Evolutionary conservation across 2,113 vertebrate genomes (phyloP).

Genomic region (Bubo blakistoni): DNA sequence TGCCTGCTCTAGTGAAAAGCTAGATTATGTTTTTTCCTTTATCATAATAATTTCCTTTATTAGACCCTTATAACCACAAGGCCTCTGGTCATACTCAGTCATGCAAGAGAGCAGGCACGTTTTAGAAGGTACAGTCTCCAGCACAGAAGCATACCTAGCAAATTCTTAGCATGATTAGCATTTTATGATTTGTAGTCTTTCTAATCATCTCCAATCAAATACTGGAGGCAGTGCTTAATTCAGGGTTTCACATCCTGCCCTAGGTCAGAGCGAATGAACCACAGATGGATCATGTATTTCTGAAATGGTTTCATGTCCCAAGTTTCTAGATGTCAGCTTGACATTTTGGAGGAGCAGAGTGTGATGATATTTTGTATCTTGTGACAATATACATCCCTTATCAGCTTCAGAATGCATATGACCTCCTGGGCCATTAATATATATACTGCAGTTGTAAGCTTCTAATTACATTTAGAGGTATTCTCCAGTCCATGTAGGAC

Average conservation of each 20-base stretch:
- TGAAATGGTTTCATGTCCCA: background rate
- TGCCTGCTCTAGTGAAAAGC: background rate
- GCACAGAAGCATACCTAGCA: background rate
- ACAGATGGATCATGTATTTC: background rate
- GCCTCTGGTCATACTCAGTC: background rate
- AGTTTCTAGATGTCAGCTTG: background rate
- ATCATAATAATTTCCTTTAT: background rate
- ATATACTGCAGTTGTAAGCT: conserved; percentile 5
- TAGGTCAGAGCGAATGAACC: background rate
- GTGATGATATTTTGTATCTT: background rate
- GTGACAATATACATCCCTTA: background rate
- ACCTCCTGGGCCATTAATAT: background rate
- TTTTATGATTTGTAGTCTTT: background rate
- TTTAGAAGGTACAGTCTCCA: background rate
- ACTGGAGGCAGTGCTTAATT: background rate
- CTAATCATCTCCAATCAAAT: background rate
- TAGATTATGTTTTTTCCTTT: background rate
- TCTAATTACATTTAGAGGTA: background rate
- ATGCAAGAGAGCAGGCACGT: background rate
- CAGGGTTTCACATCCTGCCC: background rate
- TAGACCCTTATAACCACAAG: background rate
- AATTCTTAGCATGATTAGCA: background rate
- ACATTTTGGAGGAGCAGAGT: background rate
- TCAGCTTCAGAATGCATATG: conserved; percentile 20
- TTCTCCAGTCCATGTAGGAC: background rate